Evolutionary conservation across 2,113 vertebrate genomes (phyloP), one percentile per base, ranked within the genome.

Genomic region (Ptilorrhoa leucosticta): DNA sequence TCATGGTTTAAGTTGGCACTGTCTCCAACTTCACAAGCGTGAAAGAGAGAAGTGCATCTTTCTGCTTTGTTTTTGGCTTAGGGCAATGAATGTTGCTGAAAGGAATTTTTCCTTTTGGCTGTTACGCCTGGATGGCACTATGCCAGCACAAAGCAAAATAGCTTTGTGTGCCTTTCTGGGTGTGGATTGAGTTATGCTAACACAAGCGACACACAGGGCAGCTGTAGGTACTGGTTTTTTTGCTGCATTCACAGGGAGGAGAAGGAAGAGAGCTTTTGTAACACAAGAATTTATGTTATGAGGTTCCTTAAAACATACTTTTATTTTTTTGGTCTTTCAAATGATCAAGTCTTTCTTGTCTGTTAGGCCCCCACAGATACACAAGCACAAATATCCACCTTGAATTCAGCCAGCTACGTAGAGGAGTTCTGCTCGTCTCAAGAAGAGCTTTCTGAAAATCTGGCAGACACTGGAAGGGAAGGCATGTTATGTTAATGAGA

Each of bases 91-190:
- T 39, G 39, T 21, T 68, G 60, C 33, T 23, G 56, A 78, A 78
- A 89, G 51, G 83, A 89, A 48, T 92, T 92, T 73, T 60, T 78
- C 72, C 31, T 73, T 83, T 90, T 68, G 94, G 90, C 89, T 81
- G 16, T 60, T 70, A 50, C 44, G 87, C 47, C 80, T 56, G 51
- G 51, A 35, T 94, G 93, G 69, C 93, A 75, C 33, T 66, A 56
- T 21, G 92, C 95, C 94, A 96, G 78, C 65, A 72, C 20, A 54
- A 75, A 70, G 60, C 76, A 83, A 81, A 93, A 78, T 11, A 73
- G 47, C 63, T 87, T 16, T 79, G 51, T 75, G 30, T 87, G 81
- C n/a, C 53, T 90, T 76, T 79, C 61, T 64, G 95, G 94, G 87
- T 64, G 71, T 87, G 89, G 72, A 42, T 39, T 39, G 24, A 87